Base-by-base conservation (phyloP, 2,113 vertebrate species). In the Oryctolagus cuniculus region DNA sequence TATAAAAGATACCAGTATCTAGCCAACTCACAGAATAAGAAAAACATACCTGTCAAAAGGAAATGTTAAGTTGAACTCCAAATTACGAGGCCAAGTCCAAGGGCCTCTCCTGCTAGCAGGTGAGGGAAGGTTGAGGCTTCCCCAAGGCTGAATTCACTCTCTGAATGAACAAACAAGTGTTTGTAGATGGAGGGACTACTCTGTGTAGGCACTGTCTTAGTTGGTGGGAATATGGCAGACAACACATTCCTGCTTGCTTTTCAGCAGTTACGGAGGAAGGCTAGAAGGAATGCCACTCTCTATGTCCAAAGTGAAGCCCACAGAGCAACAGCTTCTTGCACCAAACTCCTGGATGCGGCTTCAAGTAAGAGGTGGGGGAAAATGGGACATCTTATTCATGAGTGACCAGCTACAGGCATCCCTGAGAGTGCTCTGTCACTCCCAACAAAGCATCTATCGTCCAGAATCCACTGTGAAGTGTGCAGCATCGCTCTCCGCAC, bases 1-100 rank as follows among this genome's bases (percentile, higher is more conserved):
- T 17, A 55, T 92, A 88, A 95, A 95, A 94, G 25, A 74, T 27
- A 79, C 66, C 63, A 72, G 24, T 79, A 90, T 44, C 78, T 63
- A 66, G 58, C 55, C 69, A 82, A 78, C 31, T 19, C 36, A 34
- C 72, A 95, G 63, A 93, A 64, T 19, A 84, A 75, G 72, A 77
- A 72, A 89, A 88, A 87, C 36, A 92, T 5, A 74, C 27, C 63
- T 25, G 17, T 34, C 82, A 87, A 92, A 87, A 95, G 78, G 78
- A 95, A 96, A 90, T 27, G 17, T 58, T 38, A 66, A 73, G 13
- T 51, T 88, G 63, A 72, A 82, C 55, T 86, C 58, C 91, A 89
- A 86, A 86, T 74, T n/a, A 75, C 0, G 67, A 90, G 74, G 21
- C 55, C 51, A 75, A 93, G 34, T 9, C 72, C 64, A 53, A n/a